Evolutionary conservation across 92 coral and sea anemone species (phyloP), one percentile per base, ranked within the genome.

Genomic region (Palythoa heliodiscus): DNA sequence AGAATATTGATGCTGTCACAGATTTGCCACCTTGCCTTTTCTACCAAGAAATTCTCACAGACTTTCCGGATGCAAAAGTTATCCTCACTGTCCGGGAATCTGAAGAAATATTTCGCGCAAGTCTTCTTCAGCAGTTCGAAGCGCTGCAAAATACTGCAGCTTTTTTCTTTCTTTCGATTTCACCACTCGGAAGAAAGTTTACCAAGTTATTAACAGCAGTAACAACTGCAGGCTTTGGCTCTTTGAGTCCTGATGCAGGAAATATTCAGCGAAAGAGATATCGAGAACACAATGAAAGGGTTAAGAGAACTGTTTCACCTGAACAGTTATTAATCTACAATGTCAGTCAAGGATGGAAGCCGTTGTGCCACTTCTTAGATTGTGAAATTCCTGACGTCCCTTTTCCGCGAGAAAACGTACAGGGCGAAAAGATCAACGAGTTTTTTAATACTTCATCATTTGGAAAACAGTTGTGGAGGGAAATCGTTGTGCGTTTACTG

Each of bases 111-210:
- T 78, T 60, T 39, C 83, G 71, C 58, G 83, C 83, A 3, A 78
- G 83, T 78, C 83, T 78, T 10, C 69, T 54, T 20, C 52, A 17
- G n/a, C 83, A 78, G 71, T 78, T 78, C 24, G 14, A 78, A 61
- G 83, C 83, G 4, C 71, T 78, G 71, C 71, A 78, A 12, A 78
- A 38, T 70, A 78, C 83, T 7, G 25, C 71, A 37, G 83, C 83
- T 10, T 78, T 78, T 78, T 8, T 78, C 25, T 4, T 78, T 38
- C 71, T 78, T 35, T 38, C 54, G 57, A 23, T 78, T 9, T 78
- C 83, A 12, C 83, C 83, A 17, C 83, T 78, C 37, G 83, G 83
- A 20, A 58, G 83, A 61, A 78, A 78, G 54, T 78, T 78, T 61
- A 78, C 70, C 35, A 78, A 61, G 40, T 61, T 78, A 43, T 37